A percentile compares a stretch with the other conserved stretches of the same genome.
phyloP scores from a whole-genome alignment of 2,888 invertebrate species.

The Neoascia interrupta region DNA sequence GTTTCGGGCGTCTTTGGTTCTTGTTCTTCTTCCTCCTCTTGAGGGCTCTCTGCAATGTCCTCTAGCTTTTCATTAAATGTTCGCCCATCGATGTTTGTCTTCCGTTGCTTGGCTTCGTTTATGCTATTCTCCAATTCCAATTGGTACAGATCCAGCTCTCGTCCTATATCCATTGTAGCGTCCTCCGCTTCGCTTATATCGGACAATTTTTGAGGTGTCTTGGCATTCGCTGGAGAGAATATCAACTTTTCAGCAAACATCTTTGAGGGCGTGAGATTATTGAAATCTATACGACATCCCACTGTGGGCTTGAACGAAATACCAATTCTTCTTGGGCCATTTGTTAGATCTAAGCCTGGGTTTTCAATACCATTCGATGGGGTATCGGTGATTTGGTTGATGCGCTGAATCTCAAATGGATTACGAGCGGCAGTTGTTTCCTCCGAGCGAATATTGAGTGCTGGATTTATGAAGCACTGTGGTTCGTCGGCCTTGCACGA shows the following conservation, averaged over 20 bases:
- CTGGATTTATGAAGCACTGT: conserved; percentile 77
- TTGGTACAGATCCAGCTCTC: conserved; percentile 79
- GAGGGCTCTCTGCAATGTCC: conserved; percentile 70
- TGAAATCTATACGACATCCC: conserved; percentile 78
- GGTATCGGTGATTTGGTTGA: conserved; percentile 39
- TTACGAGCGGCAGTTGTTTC: conserved; percentile 75
- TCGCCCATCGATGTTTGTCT: conserved; percentile 64
- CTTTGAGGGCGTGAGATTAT: conserved; percentile 77
- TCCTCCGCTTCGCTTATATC: conserved; percentile 76
- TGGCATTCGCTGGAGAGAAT: conserved; percentile 74
- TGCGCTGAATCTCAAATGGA: conserved; percentile 78
- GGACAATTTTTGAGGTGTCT: conserved; percentile 72
- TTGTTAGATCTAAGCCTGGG: conserved; percentile 71
- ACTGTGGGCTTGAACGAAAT: conserved; percentile 78
- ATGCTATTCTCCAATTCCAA: conserved; percentile 79
- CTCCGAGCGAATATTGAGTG: conserved; percentile 76
- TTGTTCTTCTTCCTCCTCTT: conserved; percentile 61
- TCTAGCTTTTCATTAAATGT: conserved; percentile 39
- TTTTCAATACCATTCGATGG: conserved; percentile 71
- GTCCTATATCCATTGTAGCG: conserved; percentile 77
- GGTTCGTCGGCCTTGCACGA: conserved; percentile 29
- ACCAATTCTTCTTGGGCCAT: conserved; percentile 73
- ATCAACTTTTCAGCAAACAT: conserved; percentile 77
- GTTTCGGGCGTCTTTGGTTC: conserved; percentile 42
- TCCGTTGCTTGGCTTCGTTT: conserved; percentile 78